phyloP scores from a whole-genome alignment of 2,113 vertebrate species.

The Lophura nycthemera region DNA sequence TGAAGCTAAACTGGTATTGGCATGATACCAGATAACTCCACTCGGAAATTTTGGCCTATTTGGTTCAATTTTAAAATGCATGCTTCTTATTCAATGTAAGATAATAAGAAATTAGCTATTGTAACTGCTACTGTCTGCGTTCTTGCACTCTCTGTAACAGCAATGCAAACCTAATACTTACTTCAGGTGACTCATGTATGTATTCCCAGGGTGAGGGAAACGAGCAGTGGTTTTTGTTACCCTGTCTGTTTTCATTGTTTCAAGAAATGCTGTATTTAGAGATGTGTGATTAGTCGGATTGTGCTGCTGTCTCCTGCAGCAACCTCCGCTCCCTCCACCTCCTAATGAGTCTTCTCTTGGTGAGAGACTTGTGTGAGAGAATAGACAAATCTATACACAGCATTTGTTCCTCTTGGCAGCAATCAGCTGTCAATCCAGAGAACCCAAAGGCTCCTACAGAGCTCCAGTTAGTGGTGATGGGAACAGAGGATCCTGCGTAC shows the following conservation, averaged over 20 bases:
- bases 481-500: not conserved
- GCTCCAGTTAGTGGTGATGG: not conserved
- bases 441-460: not conserved
- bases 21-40: not conserved
- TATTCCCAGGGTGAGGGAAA: constrained; percentile 6
- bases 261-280: not conserved
- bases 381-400: not conserved
- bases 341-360: not conserved
- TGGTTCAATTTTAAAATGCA: not conserved
- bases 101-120: not conserved
- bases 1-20: not conserved
- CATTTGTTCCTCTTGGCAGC: constrained; percentile 7
- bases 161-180: not conserved
- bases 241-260: constrained; percentile 17
- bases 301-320: not conserved
- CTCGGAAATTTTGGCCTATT: not conserved
- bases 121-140: not conserved
- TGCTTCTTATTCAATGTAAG: not conserved
- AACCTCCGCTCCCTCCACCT: not conserved
- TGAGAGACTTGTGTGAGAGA: not conserved
- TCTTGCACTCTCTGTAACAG: not conserved
- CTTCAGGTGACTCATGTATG: not conserved
- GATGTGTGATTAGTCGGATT: not conserved
- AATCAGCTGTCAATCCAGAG: not conserved
- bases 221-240: not conserved